These are phyloP conservation scores for Latrodectus geometricus DNA, from an alignment of 1,140 invertebrate species.

Conservation along the genomic window DNA sequence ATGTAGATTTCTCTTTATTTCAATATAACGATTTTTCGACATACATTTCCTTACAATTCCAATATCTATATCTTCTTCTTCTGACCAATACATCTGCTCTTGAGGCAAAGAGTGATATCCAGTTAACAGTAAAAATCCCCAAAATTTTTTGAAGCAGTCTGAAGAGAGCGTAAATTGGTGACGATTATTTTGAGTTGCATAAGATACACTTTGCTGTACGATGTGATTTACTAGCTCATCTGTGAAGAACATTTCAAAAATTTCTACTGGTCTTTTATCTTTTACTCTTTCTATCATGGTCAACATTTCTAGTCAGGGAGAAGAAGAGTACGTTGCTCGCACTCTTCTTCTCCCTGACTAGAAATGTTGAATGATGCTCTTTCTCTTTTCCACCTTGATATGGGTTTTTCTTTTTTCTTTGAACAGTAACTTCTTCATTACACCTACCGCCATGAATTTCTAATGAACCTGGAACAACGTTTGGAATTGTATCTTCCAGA, in stretches of 20 bases:
- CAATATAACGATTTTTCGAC: constrained; percentile 42
- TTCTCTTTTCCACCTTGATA: constrained; percentile 17
- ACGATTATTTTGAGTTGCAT: constrained; percentile 42
- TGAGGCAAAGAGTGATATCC: constrained; percentile 37
- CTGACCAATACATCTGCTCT: constrained; percentile 41
- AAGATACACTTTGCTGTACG: constrained; percentile 41
- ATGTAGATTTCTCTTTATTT: constrained; percentile 41
- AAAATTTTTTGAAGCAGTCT: constrained; percentile 38
- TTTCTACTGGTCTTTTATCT: too few species aligned
- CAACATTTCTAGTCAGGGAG: too few species aligned
- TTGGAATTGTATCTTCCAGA: too few species aligned
- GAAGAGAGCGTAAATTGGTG: constrained; percentile 41
- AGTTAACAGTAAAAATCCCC: constrained; percentile 40
- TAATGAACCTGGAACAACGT: too few species aligned
- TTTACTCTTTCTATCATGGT: too few species aligned
- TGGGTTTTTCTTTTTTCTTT: constrained; percentile 18
- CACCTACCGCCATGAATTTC: constrained; percentile 19
- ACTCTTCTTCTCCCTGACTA: constrained; percentile 21
- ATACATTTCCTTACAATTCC: constrained; percentile 23
- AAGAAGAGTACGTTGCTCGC: too few species aligned
- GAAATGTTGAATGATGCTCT: constrained; percentile 17
- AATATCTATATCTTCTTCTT: constrained; percentile 19
- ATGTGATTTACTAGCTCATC: constrained; percentile 40
- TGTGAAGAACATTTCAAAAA: constrained; percentile 39
- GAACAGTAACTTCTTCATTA: constrained; percentile 21